These are phyloP conservation scores for Halocaridina rubra DNA, from an alignment of 2,888 invertebrate species.

Conservation along the genomic window DNA sequence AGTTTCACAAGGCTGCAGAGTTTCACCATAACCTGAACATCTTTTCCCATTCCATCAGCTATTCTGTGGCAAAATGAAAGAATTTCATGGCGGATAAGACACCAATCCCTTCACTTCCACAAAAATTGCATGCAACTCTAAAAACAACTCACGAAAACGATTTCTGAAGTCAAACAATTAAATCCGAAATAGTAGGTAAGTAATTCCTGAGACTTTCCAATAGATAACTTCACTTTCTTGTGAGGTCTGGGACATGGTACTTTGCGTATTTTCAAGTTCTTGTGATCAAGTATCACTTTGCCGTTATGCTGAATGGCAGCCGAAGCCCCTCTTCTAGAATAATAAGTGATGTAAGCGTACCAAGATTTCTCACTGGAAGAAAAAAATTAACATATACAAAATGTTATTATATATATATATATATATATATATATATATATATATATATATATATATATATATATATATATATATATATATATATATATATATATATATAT, in stretches of 20 bases:
- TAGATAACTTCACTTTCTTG: neutral
- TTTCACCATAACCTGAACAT: no score
- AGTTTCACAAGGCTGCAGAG: no score
- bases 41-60: no score
- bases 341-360: conserved; percentile 27
- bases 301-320: neutral
- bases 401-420: neutral
- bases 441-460: neutral
- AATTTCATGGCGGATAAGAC: no score
- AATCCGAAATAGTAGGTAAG: conserved; percentile 33
- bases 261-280: neutral
- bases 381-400: neutral
- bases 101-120: no score
- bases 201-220: conserved; percentile 31
- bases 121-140: no score
- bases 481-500: neutral
- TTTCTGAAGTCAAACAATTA: conserved; percentile 41
- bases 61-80: no score
- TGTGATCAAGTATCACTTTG: neutral
- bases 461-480: neutral
- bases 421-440: neutral
- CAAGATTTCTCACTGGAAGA: conserved; percentile 21
- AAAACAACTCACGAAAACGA: conserved; percentile 28
- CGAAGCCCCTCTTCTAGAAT: conserved; percentile 12
- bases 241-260: neutral